These are phyloP conservation scores for Luffia ferchaultella DNA, from an alignment of 2,888 invertebrate genomes.

Conservation along the genomic window DNA sequence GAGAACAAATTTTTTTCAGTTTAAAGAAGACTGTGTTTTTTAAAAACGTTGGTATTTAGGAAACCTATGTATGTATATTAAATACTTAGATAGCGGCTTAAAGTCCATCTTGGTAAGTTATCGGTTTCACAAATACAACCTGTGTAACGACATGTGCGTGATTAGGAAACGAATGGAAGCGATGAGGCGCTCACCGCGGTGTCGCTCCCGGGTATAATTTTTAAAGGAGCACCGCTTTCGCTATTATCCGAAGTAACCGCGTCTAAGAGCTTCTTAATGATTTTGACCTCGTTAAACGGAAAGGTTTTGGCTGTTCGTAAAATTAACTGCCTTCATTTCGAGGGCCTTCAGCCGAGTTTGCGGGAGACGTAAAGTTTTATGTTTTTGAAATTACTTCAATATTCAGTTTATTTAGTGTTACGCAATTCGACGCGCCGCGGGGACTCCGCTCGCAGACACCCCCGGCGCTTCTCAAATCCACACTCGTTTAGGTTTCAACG, in stretches of 20 bases:
- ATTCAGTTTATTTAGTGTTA: background rate
- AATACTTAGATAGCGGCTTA: too few species aligned
- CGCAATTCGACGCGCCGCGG: background rate
- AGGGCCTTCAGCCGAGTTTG: background rate
- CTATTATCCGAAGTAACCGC: background rate
- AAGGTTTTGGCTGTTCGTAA: conserved; percentile 2
- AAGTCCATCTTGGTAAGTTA: too few species aligned
- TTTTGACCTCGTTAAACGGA: background rate
- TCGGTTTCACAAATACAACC: too few species aligned
- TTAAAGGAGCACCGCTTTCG: background rate
- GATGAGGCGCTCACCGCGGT: background rate
- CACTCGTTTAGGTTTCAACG: too few species aligned
- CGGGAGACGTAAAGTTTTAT: conserved; percentile 5
- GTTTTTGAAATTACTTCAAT: conserved; percentile 3
- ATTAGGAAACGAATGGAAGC: background rate
- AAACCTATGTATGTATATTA: too few species aligned
- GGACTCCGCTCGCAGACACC: background rate
- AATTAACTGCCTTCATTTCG: conserved; percentile 4
- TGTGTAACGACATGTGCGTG: background rate
- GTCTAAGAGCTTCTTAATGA: background rate
- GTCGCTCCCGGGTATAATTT: background rate
- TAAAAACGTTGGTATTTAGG: too few species aligned
- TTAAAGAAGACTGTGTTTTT: too few species aligned
- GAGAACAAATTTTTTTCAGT: too few species aligned
- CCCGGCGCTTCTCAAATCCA: too few species aligned